Percentiles rank a stretch among this genome's conserved stretches.
Evolutionary conservation across 2,797 vertebrate genomes (phyloP).

Genomic region (Rhinella marina): DNA sequence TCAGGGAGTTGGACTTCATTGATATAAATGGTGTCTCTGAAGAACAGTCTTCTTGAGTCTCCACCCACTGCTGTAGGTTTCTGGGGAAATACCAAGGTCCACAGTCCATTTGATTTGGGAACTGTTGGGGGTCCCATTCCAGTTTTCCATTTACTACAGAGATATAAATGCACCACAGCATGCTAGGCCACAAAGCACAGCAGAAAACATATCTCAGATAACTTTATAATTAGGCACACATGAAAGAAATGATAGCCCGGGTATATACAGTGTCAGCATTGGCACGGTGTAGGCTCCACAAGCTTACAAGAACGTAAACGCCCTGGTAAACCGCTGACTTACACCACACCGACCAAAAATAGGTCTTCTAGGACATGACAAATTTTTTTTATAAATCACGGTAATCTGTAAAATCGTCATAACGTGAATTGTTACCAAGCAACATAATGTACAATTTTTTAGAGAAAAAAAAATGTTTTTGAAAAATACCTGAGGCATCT

Average conservation of each 20-base stretch:
- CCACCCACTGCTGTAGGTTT: neutral
- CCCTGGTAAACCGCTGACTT: neutral
- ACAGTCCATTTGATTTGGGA: neutral
- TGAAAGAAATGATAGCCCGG: slow-evolving; percentile 52
- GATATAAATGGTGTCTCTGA: no score
- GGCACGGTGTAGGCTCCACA: neutral
- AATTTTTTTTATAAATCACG: neutral
- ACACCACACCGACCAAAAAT: neutral
- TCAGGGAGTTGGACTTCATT: no score
- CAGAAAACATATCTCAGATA: neutral
- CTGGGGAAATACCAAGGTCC: neutral
- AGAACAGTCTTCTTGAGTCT: no score
- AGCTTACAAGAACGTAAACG: neutral
- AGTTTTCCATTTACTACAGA: neutral
- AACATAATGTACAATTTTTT: neutral
- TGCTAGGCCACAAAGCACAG: slow-evolving; percentile 23
- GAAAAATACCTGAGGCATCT: slow-evolving; percentile 91
- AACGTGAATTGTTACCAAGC: neutral
- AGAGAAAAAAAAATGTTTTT: slow-evolving; percentile 14
- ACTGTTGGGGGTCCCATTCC: neutral
- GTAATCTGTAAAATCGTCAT: slow-evolving; percentile 4
- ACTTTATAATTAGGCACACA: neutral
- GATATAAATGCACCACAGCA: neutral
- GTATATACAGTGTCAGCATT: slow-evolving; percentile 53
- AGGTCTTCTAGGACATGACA: neutral